A percentile compares a stretch with the other conserved stretches of the same genome.
These are phyloP conservation scores for Drosophila meridionalis DNA, from an alignment of 2,888 invertebrate genomes.

Conservation along the genomic window DNA sequence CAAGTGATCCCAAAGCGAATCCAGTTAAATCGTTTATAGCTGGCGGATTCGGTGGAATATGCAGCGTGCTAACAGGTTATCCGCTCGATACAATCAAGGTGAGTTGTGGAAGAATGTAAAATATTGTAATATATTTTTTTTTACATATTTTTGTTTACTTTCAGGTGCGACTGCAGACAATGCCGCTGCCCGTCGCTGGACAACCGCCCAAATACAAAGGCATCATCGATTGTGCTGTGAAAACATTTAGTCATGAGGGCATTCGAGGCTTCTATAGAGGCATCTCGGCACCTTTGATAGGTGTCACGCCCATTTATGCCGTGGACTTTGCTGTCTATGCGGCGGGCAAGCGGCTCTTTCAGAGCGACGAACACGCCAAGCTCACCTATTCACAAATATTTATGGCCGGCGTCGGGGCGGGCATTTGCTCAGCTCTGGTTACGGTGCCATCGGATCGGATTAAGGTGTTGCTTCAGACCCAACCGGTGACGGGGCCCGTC, in stretches of 20 bases:
- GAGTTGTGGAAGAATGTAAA: slow-evolving; percentile 50
- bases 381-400: slow-evolving; percentile 92
- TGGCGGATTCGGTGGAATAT: slow-evolving; percentile 98
- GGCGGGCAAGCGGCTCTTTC: slow-evolving; percentile 94
- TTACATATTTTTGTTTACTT: slow-evolving; percentile 6
- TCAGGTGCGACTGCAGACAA: slow-evolving; percentile 97
- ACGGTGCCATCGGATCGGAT: slow-evolving; percentile 99
- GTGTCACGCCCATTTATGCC: slow-evolving; percentile 99
- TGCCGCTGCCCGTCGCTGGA: slow-evolving; percentile 92
- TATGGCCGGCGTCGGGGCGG: slow-evolving; percentile 97
- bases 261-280: slow-evolving; percentile 93
- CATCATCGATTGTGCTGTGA: slow-evolving; percentile 95
- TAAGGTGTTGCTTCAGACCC: slow-evolving; percentile 98
- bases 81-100: slow-evolving; percentile 98
- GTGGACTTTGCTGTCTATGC: slow-evolving; percentile 98
- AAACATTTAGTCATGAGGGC: slow-evolving; percentile 96
- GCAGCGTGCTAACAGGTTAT: slow-evolving; percentile 97
- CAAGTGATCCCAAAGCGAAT: slow-evolving; percentile 86
- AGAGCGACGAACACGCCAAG: slow-evolving; percentile 87
- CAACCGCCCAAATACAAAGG: slow-evolving; percentile 92
- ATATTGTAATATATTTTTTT: background rate
- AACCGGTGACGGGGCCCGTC: slow-evolving; percentile 88
- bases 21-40: slow-evolving; percentile 97
- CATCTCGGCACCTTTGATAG: slow-evolving; percentile 96
- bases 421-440: slow-evolving; percentile 97